phyloP scores from a whole-genome alignment of 2,888 invertebrate genomes.

The Ditylenchus weischeri region DNA sequence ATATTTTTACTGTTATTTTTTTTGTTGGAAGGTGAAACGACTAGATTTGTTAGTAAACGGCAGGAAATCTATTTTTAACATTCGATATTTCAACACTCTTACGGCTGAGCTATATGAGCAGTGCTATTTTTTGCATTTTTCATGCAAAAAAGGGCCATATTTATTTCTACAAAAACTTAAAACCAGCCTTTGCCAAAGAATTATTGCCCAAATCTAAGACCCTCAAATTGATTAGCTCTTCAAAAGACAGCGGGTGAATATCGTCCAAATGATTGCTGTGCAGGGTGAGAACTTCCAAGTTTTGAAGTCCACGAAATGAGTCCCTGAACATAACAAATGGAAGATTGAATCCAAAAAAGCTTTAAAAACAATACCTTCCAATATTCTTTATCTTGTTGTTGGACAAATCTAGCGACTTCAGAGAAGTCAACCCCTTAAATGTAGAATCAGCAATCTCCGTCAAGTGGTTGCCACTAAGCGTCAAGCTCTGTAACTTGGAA shows the following conservation, averaged over 20 bases:
- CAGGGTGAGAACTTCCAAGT: conserved; percentile 56
- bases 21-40: too few relatives aligned
- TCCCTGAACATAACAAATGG: conserved; percentile 25
- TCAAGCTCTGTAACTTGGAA: background rate
- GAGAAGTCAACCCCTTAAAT: conserved; percentile 35
- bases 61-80: too few relatives aligned
- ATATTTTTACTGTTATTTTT: too few relatives aligned
- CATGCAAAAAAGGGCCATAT: too few relatives aligned
- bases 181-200: conserved; percentile 37
- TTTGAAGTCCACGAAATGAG: conserved; percentile 53
- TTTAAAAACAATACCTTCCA: background rate
- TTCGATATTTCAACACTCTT: too few relatives aligned
- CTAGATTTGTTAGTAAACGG: too few relatives aligned
- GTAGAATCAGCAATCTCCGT: conserved; percentile 24
- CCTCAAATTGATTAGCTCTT: conserved; percentile 41
- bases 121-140: too few relatives aligned
- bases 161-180: background rate
- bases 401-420: conserved; percentile 53
- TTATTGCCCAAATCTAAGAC: conserved; percentile 61
- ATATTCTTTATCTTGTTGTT: conserved; percentile 25
- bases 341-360: too few relatives aligned
- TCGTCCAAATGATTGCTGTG: conserved; percentile 39
- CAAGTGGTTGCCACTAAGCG: background rate
- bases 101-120: too few relatives aligned
- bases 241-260: conserved; percentile 48